Base-by-base conservation (phyloP, 2,888 invertebrate genomes). In the Cerastis leucographa region DNA sequence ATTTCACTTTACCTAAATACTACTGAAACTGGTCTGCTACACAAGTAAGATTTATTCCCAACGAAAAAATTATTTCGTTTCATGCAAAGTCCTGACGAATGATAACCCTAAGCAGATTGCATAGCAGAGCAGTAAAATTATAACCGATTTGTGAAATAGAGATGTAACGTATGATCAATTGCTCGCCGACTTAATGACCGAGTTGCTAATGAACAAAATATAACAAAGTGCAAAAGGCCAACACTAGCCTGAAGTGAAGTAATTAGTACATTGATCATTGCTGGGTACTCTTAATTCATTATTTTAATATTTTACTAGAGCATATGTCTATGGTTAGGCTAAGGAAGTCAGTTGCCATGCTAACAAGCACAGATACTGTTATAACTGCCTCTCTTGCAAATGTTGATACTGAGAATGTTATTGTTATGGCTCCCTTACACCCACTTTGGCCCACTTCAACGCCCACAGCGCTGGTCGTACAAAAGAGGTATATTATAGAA, bases 181-280 rank as follows among this genome's bases (percentile, higher is more conserved):
- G 78, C 82, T 70, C 35, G 54, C 54, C 61, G 71, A 68, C 70
- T 71, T 81, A 86, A 85, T 84, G 76, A 76, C 66, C 29, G 56
- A 40, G 61, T 75, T 44, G 65, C 78, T 85, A 85, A 86, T 84
- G 78, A 86, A 86, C 77, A 62, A 86, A 78, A 81, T 85, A 85
- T 76, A 59, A 72, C 62, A 64, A 74, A 83, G 83, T 76, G 74
- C 76, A 84, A 74, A 78, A 78, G 84, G 74, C 64, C 84, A 85
- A 73, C 61, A 64, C 61, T 65, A 76, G 78, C 56, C 69, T 74
- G 73, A 71, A 75, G 73, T 71, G 46, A 73, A 75, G 80, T 81
- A 85, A 84, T 85, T 78, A 85, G 80, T 73, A 65, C 54, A 62
- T 19, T n/a, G 72, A 74, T 74, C 70, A 46, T 85, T 71, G 74